Evolutionary conservation across 2,888 invertebrate genomes (phyloP).

Genomic region (Athalia circularis): DNA sequence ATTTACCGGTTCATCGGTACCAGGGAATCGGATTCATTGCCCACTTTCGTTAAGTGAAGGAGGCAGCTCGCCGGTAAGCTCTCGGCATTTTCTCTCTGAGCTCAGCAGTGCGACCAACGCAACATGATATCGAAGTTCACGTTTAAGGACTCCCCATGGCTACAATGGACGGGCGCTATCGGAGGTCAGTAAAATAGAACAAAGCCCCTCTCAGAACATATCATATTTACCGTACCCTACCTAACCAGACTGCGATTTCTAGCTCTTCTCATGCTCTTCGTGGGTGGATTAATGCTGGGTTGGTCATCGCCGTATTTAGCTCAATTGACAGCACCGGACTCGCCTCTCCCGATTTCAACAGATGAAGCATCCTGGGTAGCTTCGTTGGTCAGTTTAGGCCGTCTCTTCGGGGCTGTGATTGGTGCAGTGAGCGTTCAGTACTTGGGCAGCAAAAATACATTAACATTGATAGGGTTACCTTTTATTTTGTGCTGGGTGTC

Average conservation of each 20-base stretch:
- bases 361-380: constrained; percentile 65
- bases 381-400: constrained; percentile 61
- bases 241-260: not conserved
- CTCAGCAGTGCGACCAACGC: too few species aligned
- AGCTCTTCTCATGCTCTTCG: constrained; percentile 59
- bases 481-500: constrained; percentile 58
- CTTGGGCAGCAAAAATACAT: constrained; percentile 61
- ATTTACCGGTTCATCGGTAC: too few species aligned
- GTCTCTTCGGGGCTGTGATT: constrained; percentile 59
- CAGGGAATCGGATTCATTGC: too few species aligned
- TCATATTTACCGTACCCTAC: too few species aligned
- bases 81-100: too few species aligned
- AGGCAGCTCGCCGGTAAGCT: too few species aligned
- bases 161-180: too few species aligned
- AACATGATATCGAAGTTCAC: too few species aligned
- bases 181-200: too few species aligned
- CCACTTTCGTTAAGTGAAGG: too few species aligned
- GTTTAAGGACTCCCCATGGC: too few species aligned
- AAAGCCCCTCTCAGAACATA: too few species aligned
- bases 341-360: constrained; percentile 30
- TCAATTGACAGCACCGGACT: constrained; percentile 53
- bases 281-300: constrained; percentile 59
- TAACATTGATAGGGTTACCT: constrained; percentile 56
- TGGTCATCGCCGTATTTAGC: constrained; percentile 66
- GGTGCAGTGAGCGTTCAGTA: constrained; percentile 57